Base-by-base conservation (phyloP, 2,797 vertebrate species). In the Dendrocincla fuliginosa region DNA sequence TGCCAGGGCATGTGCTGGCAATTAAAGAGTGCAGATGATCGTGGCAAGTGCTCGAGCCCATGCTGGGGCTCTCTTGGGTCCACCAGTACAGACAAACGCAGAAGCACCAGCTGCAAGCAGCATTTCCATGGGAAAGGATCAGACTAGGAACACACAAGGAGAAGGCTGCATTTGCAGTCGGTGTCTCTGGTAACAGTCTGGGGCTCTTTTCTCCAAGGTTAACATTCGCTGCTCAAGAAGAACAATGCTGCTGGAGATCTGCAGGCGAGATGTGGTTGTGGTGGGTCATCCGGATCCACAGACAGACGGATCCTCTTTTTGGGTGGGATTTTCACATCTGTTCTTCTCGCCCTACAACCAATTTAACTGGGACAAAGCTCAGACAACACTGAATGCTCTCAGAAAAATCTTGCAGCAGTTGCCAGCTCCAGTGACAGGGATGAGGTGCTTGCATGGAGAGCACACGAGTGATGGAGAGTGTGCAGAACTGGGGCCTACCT, bases 291-390 rank as follows among this genome's bases (percentile, higher is more conserved):
- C 2, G 0, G 71, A 83, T 70, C 60, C 60, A 32, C 71, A 85
- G 59, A 78, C 15, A 82, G 22, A 52, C 15, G 56, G 35, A 35
- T 35, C 60, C 35, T 55, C 39, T 68, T 80, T 93, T 88, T 64
- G 76, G 60, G 61, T 75, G 73, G 82, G 76, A 90, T 94, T 94
- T 91, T 93, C 65, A 93, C 53, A 88, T 86, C 49, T 90, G 41
- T 59, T 84, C 32, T 61, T 82, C 50, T 53, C 49, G 30, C 52
- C 56, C 56, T 67, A 59, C 79, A 91, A 91, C 14, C 0, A 2
- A 49, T 88, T 82, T 90, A 24, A 42, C 41, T 57, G 41, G 49
- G 32, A 92, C 63, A 92, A 84, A 93, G 32, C 63, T 87, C 4
- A 3, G 46, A 67, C 41, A 88, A 9, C 18, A 20, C 7, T n/a